Conservation (phyloP, 2,113 vertebrate species). For the Centropus unirufus region DNA sequence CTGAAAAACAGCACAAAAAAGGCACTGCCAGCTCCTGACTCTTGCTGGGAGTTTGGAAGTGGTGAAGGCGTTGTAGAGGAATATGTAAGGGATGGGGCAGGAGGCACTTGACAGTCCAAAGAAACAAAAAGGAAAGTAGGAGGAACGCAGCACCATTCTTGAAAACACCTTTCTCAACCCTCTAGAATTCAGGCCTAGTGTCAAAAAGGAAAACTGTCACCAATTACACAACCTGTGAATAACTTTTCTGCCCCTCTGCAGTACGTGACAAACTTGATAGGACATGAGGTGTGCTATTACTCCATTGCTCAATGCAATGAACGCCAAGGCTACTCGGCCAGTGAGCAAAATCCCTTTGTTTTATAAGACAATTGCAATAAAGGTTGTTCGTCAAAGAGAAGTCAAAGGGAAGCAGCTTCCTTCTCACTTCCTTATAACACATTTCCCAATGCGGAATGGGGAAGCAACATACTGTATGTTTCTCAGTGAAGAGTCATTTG, state of each 20-base stretch:
- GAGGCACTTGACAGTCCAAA: background rate
- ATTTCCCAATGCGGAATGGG: background rate
- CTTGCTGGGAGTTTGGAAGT: background rate
- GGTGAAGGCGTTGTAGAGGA: background rate
- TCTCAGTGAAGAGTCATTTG: background rate
- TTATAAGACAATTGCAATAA: background rate
- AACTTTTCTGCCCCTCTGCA: background rate
- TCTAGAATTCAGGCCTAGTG: background rate
- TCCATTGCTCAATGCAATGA: background rate
- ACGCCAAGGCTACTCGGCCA: background rate
- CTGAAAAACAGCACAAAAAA: background rate
- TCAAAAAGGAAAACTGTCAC: constrained; percentile 6
- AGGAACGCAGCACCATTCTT: background rate
- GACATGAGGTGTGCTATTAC: background rate
- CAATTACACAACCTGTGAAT: background rate
- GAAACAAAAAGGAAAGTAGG: background rate
- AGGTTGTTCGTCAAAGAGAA: background rate
- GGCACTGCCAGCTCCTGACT: background rate
- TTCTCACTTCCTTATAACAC: background rate
- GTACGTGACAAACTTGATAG: background rate
- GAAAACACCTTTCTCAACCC: constrained; percentile 51
- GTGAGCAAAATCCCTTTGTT: background rate
- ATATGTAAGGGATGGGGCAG: background rate
- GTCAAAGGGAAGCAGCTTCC: background rate
- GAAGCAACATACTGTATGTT: background rate